Percentiles rank a stretch among this genome's conserved stretches.
phyloP scores from a whole-genome alignment of 2,113 vertebrate species.

The Leucopsar rothschildi region DNA sequence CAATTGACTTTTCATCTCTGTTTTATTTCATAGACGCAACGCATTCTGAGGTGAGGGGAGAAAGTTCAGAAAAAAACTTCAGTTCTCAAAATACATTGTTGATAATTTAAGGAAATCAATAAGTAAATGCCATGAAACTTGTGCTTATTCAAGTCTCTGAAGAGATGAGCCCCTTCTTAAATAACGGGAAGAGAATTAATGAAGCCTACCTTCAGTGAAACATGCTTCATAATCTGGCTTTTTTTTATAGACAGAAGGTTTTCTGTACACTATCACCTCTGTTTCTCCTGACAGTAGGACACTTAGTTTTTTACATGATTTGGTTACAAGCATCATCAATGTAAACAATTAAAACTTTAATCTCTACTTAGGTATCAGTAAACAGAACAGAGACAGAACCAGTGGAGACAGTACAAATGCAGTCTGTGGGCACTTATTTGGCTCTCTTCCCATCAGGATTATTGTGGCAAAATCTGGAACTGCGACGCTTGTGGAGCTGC shows the following conservation, averaged over 20 bases:
- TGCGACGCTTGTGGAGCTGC: not conserved
- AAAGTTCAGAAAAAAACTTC: not conserved
- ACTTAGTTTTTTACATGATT: not conserved
- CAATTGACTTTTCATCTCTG: not conserved
- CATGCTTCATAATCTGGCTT: not conserved
- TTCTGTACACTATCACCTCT: not conserved
- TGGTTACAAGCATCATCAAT: not conserved
- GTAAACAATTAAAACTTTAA: conserved; percentile 18
- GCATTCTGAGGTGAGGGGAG: not conserved
- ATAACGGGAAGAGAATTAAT: not conserved
- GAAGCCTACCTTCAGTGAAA: not conserved
- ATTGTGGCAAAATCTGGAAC: not conserved
- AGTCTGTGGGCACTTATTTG: not conserved
- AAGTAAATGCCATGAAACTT: not conserved
- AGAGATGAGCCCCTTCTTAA: not conserved
- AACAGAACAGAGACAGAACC: not conserved
- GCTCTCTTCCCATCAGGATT: not conserved
- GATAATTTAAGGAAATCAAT: not conserved
- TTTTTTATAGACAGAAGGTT: not conserved
- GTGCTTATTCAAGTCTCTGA: not conserved
- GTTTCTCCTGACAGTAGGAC: not conserved
- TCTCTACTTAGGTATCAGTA: not conserved
- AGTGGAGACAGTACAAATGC: not conserved
- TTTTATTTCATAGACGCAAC: conserved; percentile 40
- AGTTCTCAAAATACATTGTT: not conserved